Conservation (phyloP, 2,797 vertebrate species). For the Lacerta agilis region DNA sequence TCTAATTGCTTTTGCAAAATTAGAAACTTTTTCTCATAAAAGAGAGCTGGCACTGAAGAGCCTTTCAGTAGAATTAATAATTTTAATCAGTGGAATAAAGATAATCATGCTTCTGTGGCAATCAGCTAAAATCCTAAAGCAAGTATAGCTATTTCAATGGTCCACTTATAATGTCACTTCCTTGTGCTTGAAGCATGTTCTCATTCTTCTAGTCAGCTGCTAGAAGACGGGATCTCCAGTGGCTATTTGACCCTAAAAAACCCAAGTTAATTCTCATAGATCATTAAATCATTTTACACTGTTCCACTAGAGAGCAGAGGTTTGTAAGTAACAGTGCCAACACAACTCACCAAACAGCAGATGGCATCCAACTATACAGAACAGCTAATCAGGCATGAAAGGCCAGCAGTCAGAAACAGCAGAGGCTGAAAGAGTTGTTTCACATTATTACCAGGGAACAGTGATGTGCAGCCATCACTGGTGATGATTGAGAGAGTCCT, state of each 20-base stretch:
- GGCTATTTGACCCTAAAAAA: background rate
- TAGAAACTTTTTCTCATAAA: background rate
- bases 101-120: background rate
- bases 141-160: conserved; percentile 33
- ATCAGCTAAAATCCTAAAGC: conserved; percentile 11
- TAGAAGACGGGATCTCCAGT: background rate
- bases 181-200: conserved; percentile 16
- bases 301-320: conserved; percentile 8
- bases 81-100: conserved; percentile 1
- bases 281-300: conserved; percentile 10
- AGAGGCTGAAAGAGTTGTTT: background rate
- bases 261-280: conserved; percentile 39
- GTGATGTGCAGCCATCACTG: background rate
- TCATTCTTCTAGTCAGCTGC: background rate
- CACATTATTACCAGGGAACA: background rate
- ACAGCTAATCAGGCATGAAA: background rate
- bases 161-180: conserved; percentile 16
- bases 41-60: background rate
- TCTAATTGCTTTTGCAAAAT: background rate
- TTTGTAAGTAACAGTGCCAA: conserved; percentile 11
- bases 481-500: background rate
- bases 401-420: background rate
- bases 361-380: background rate
- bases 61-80: no score
- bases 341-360: conserved; percentile 10